phyloP scores from a whole-genome alignment of 2,113 vertebrate species.

The Poecilia latipinna region DNA sequence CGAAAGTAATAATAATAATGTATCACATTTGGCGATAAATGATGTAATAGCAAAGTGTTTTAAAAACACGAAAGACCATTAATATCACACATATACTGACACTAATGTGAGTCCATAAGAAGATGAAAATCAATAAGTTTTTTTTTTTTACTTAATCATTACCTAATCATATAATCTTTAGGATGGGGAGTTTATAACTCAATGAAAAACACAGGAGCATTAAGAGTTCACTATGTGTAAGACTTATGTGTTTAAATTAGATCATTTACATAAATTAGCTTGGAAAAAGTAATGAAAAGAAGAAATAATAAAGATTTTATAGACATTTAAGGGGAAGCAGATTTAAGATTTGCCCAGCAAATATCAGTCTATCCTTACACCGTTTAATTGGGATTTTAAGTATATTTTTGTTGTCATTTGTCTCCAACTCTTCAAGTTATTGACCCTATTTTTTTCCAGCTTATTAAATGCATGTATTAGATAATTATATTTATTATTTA shows the following conservation, averaged over 20 bases:
- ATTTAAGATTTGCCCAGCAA: constrained; percentile 35
- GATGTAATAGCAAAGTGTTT: neutral
- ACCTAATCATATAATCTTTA: neutral
- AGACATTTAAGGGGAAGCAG: neutral
- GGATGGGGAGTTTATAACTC: neutral
- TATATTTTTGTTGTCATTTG: constrained; percentile 33
- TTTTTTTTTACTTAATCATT: neutral
- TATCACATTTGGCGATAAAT: neutral
- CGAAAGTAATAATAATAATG: neutral
- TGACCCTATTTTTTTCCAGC: constrained; percentile 22
- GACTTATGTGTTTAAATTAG: neutral
- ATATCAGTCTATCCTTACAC: constrained; percentile 79
- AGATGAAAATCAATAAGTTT: neutral
- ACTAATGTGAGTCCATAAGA: neutral
- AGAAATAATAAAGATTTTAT: neutral
- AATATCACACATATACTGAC: neutral
- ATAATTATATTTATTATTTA: neutral
- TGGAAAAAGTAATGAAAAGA: neutral
- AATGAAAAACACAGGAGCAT: neutral
- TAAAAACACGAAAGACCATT: neutral
- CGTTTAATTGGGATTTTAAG: constrained; percentile 37
- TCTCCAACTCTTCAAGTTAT: constrained; percentile 30
- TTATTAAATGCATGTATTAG: constrained; percentile 62
- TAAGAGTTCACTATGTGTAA: neutral
- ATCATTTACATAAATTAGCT: neutral